Base-by-base conservation (phyloP, 1,140 invertebrate species). In the Halictus rubicundus region DNA sequence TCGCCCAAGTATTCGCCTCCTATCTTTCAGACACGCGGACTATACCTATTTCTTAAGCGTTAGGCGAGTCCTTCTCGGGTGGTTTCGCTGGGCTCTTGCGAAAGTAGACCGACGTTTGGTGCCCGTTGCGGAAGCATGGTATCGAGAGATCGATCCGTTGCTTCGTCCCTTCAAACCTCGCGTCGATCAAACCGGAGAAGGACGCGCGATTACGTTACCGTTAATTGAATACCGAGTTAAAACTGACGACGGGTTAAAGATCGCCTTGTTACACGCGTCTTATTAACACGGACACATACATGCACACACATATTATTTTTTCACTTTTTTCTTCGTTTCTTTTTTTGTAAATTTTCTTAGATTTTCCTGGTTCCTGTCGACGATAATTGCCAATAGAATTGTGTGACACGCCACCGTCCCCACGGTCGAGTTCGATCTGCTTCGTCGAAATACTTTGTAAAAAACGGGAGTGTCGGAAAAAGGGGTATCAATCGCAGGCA, bases 211-310 rank as follows among this genome's bases (percentile, higher is more conserved):
- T 54, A 68, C 19, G 12, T 69, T 72, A 65, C 46, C 16, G n/a
- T 42, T 70, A 70, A 52, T 63, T 61, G 46, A 27, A 71, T 69
- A 78, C 25, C 16, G 46, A 78, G 59, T 63, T 32, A 64, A 64
- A 78, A 78, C 68, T 46, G 68, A 78, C 52, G 19, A 65, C 46
- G 46, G 54, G 32, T 39, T 69, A 19, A 60, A 78, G 27, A 16
- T 63, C 59, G 57, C 39, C 37, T 49, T 25, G 25, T 57, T 68
- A 65, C 10, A 46, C 27, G 46, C 65, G n/a, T 32, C 39, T 68
- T 68, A 63, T 77, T 59, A 46, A 63, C 59, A 78, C 27, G 54
- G 52, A 78, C 59, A 78, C 68, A 49, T 61, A 70, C 68, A 78
- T 78, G 68, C 59, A 78, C 76, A 64, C 57, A 78, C 23, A 64